These are phyloP conservation scores for Drosophila teissieri DNA, from an alignment of 1,140 invertebrate species.

Conservation along the genomic window DNA sequence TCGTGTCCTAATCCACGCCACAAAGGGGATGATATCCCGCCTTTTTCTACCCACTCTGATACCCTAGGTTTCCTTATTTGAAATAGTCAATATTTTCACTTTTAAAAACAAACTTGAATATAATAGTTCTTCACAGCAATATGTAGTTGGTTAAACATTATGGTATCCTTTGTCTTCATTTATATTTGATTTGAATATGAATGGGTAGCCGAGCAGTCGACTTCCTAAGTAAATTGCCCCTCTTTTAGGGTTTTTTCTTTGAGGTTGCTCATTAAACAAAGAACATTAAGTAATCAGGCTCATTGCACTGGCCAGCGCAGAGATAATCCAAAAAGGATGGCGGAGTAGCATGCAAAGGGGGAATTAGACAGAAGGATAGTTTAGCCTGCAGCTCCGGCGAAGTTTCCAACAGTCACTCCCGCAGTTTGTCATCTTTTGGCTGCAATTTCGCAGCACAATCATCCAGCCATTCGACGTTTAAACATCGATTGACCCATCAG, in stretches of 20 bases:
- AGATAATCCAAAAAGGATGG: slow-evolving; percentile 40
- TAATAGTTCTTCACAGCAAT: too few species aligned
- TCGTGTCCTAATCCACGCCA: slow-evolving; percentile 45
- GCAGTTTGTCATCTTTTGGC: slow-evolving; percentile 43
- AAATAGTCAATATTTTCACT: background rate
- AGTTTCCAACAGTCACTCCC: slow-evolving; percentile 21
- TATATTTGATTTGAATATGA: background rate
- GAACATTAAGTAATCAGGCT: slow-evolving; percentile 57
- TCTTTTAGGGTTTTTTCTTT: slow-evolving; percentile 4
- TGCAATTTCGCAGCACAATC: slow-evolving; percentile 32
- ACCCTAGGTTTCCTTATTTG: background rate
- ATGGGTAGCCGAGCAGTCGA: background rate
- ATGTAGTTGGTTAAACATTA: too few species aligned
- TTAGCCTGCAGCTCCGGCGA: background rate
- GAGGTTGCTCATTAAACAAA: slow-evolving; percentile 47
- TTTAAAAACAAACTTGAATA: too few species aligned
- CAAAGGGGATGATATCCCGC: slow-evolving; percentile 24
- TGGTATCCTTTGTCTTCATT: too few species aligned
- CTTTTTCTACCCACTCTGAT: background rate
- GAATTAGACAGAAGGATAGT: background rate
- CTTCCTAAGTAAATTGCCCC: background rate
- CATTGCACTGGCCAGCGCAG: slow-evolving; percentile 25
- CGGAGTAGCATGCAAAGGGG: background rate
- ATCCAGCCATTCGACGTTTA: slow-evolving; percentile 34
- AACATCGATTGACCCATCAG: slow-evolving; percentile 57